These are phyloP conservation scores for Scopus umbretta DNA, from an alignment of 2,113 vertebrate genomes.

Conservation along the genomic window DNA sequence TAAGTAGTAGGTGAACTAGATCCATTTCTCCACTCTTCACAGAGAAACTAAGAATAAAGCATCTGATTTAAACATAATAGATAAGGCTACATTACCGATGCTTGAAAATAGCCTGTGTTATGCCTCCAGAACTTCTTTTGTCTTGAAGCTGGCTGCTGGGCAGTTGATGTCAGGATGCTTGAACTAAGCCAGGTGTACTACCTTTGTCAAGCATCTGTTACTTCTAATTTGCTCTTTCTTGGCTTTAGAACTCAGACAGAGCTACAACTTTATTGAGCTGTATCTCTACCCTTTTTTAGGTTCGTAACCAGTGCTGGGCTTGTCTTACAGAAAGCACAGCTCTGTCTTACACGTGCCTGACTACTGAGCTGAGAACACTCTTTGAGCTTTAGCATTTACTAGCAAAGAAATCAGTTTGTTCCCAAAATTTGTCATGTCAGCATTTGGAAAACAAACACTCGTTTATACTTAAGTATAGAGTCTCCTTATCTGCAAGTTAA, in stretches of 20 bases:
- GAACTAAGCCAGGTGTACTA: background rate
- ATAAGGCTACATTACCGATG: background rate
- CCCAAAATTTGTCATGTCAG: background rate
- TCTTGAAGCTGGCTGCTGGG: background rate
- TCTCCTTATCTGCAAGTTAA: background rate
- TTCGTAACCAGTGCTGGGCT: background rate
- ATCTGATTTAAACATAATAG: background rate
- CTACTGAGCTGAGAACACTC: background rate
- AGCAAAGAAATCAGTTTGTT: background rate
- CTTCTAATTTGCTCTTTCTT: background rate
- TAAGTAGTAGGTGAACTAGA: background rate
- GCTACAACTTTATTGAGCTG: background rate
- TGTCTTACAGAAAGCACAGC: background rate
- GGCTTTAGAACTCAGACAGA: background rate
- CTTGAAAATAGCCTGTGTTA: background rate
- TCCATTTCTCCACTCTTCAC: background rate
- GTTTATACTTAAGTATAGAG: background rate
- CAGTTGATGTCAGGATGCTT: background rate
- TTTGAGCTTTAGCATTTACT: background rate
- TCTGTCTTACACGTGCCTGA: background rate
- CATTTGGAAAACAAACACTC: background rate
- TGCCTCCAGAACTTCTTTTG: background rate
- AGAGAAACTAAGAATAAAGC: background rate
- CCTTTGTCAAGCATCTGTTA: background rate
- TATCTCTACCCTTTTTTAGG: background rate